Conservation (phyloP, 2,113 vertebrate genomes). For the Terrapene triunguis region DNA sequence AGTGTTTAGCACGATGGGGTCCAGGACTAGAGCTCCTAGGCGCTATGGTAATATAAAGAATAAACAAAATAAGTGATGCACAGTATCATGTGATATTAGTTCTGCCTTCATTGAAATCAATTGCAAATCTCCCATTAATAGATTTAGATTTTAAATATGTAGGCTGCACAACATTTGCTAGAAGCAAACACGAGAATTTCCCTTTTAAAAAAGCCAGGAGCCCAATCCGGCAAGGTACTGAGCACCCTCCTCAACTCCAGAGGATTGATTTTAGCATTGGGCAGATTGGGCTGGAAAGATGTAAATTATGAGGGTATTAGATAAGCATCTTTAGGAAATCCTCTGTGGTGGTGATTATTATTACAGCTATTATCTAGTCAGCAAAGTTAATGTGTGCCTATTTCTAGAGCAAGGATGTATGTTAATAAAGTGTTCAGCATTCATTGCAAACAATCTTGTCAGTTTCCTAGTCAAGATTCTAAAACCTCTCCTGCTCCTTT, state of each 20-base stretch:
- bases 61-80: neutral
- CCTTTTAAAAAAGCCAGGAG: neutral
- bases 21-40: neutral
- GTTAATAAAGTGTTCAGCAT: slow-evolving; percentile 78
- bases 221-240: neutral
- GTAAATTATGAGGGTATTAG: slow-evolving; percentile 52
- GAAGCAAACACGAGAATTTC: neutral
- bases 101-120: neutral
- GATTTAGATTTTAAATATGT: neutral
- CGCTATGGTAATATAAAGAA: neutral
- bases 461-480: slow-evolving; percentile 76
- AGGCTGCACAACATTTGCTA: neutral
- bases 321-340: slow-evolving; percentile 63
- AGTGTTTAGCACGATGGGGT: neutral
- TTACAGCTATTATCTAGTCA: slow-evolving; percentile 72
- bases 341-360: slow-evolving; percentile 62
- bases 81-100: neutral
- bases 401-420: slow-evolving; percentile 49
- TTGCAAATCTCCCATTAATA: neutral
- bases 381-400: slow-evolving; percentile 66
- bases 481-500: slow-evolving; percentile 60
- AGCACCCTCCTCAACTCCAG: slow-evolving; percentile 11
- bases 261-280: slow-evolving; percentile 51
- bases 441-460: slow-evolving; percentile 75
- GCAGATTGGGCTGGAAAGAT: slow-evolving; percentile 42